Base-by-base conservation (phyloP, 2,797 vertebrate species). In the Pseudopleuronectes americanus region DNA sequence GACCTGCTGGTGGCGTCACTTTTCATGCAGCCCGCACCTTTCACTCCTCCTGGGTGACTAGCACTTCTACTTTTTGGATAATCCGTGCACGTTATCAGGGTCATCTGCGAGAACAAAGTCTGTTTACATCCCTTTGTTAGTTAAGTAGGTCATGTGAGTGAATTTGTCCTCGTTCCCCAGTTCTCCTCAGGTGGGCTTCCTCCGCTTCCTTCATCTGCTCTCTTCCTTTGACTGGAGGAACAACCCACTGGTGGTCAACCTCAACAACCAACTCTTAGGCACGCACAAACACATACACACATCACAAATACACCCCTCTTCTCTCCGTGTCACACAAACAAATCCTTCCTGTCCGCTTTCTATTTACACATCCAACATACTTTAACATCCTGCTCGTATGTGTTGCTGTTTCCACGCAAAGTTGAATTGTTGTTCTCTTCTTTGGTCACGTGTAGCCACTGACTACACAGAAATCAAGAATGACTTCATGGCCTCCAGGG, bases 201-300 rank as follows among this genome's bases (percentile, higher is more conserved):
- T 99, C 54, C 96, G 96, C 33, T 98, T 99, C 85, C 96, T 99
- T 59, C 89, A 91, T 83, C 90, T 99, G 85, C 88, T 99, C 24
- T 94, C 95, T 23, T 94, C 95, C 36, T 98, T 98, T 82, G 98
- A 99, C 89, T 99, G 98, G 98, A 97, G 94, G 87, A 99, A 97
- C 89, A 97, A 86, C 85, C 96, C 97, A 56, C 92, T 99, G 76
- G 86, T 99, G 1, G 93, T 99, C 70, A 97, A 98, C 90, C 91
- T 99, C 59, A 99, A 98, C 26, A 87, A 71, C 38, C 95, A 96
- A 56, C 93, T 99, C 54, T 94, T 93, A 92, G 97, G 98, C 97
- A 90, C 90, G 91, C 67, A 62, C 76, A 36, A 38, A 68, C 33
- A 24, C 28, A 45, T 33, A 49, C 36, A 16, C 43, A 8, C 19